Percentiles rank a stretch among this genome's conserved stretches.
Conservation (phyloP, 2,888 invertebrate species). For the Synergus gifuensis region DNA sequence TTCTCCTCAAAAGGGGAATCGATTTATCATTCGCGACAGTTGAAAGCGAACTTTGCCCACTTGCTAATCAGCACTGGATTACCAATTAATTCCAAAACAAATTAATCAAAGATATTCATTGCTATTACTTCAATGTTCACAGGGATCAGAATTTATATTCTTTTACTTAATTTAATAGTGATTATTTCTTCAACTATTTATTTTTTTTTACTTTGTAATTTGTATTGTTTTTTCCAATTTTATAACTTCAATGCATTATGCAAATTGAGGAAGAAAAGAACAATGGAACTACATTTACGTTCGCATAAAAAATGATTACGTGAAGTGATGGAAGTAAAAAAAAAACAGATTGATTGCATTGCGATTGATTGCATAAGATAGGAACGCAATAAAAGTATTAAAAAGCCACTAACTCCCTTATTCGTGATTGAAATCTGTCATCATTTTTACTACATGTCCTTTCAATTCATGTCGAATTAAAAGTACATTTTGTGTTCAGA, state of each 20-base stretch:
- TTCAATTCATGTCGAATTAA: neutral
- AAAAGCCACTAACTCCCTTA: neutral
- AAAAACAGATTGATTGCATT: neutral
- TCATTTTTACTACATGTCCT: neutral
- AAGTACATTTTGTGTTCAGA: neutral
- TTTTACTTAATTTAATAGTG: neutral
- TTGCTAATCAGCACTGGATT: neutral
- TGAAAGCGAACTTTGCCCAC: conserved; percentile 20
- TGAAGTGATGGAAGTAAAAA: neutral
- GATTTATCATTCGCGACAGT: conserved; percentile 17
- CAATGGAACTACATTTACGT: no score
- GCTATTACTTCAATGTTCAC: neutral
- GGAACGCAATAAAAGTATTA: neutral
- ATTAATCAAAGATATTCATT: neutral
- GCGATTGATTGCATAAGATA: conserved; percentile 5
- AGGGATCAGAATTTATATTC: neutral
- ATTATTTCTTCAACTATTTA: no score
- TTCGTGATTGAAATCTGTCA: neutral
- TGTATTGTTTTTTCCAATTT: no score
- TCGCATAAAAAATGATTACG: neutral
- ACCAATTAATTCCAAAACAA: neutral
- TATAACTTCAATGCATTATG: no score
- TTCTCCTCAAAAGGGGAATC: conserved; percentile 34
- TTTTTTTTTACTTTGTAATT: no score
- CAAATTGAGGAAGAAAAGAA: no score